Base-by-base conservation (phyloP, 2,113 vertebrate species). In the Tachysurus vachellii region DNA sequence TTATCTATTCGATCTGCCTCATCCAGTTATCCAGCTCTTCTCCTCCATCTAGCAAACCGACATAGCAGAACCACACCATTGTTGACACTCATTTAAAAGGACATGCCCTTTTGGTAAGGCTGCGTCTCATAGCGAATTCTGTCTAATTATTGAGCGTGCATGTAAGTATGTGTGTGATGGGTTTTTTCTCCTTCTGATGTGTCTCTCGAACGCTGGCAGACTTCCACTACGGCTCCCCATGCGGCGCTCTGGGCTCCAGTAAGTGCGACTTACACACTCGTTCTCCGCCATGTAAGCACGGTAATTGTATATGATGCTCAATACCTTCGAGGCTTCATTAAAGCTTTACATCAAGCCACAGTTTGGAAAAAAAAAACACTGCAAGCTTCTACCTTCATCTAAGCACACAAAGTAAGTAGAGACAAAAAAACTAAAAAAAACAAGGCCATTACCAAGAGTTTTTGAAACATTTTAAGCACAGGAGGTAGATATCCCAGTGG, bases 311-410 rank as follows among this genome's bases (percentile, higher is more conserved):
- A 91, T 90, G 90, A 91, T 89, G 85, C 87, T 89, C 88, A 91
- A 89, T 90, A 90, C 91, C 91, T 90, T 75, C 57, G 91, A 90
- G 91, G 91, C 88, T 93, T 93, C 91, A 92, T 92, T 91, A 93
- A 89, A 88, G 82, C 89, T 86, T 89, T 90, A 88, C 88, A 90
- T 92, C 87, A 89, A 91, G 83, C 89, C 77, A 80, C 54, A 91
- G 88, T 85, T 73, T 77, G 85, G 84, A 88, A 88, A 84, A 91
- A 92, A 88, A 54, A 57, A 56, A 56, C 26, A 28, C 4, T 17
- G 89, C 76, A 87, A 86, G 76, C 83, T 73, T 36, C 23, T 66
- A 73, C 73, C 84, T 88, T 86, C 82, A 53, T 86, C 42, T 62
- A 71, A 82, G 61, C 71, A 81, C 50, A 7, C 71, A 68, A 80